Evolutionary conservation across 2,888 invertebrate genomes (phyloP), one percentile per base, ranked within the genome.

Genomic region (Aplocera efformata): DNA sequence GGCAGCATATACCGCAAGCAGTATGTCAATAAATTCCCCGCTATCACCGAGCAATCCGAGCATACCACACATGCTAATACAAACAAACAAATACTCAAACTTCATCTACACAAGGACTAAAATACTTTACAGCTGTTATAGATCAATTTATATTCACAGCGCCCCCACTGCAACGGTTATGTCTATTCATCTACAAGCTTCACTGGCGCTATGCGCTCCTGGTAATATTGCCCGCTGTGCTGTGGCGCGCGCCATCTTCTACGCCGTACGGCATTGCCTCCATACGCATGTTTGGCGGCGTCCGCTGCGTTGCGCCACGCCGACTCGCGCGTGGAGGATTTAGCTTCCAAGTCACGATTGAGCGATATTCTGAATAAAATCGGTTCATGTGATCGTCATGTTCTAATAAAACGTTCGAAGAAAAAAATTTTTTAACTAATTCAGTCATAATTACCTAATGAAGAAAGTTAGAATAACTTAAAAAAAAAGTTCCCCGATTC

Each of bases 201-300:
- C 35, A 10, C 23, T 35, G 7, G 28, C 28, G 48, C 68, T 61
- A 64, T 86, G 78, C 25, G 35, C 7, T 33, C 80, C 77, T 85
- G 59, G 79, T 86, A 75, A 29, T 44, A 63, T 63, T 72, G 81
- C 79, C 76, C 81, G 83, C 78, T 80, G 73, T 75, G 73, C 76
- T 72, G 75, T 72, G 79, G 75, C 83, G 75, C 81, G 81, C 83
- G 85, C 82, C 82, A 81, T 83, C 78, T 80, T 79, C 66, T 60
- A 54, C 58, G n/a, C n/a, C n/a, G n/a, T n/a, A n/a, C n/a, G n/a
- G n/a, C n/a, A n/a, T n/a, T n/a, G n/a, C n/a, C n/a, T n/a, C n/a
- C n/a, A n/a, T n/a, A n/a, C n/a, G n/a, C n/a, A n/a, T n/a, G n/a
- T n/a, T n/a, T n/a, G n/a, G n/a, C n/a, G n/a, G n/a, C n/a, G n/a